Base-by-base conservation (phyloP, 2,113 vertebrate genomes). In the Alethe diademata region DNA sequence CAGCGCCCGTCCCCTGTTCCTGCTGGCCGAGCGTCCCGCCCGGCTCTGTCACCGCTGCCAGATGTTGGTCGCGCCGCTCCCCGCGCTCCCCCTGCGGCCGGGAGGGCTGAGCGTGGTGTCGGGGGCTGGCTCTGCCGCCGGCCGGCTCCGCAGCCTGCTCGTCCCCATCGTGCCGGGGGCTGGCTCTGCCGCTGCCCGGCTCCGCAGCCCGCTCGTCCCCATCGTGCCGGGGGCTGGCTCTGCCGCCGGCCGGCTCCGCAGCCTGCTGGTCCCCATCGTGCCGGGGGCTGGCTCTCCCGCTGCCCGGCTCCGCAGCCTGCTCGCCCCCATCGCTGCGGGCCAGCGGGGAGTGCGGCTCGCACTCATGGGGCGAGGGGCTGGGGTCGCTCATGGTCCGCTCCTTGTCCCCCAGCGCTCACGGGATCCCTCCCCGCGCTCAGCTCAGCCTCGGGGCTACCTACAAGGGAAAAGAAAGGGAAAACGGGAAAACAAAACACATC, bases 311-410 rank as follows among this genome's bases (percentile, higher is more conserved):
- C 38, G 38, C 38, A 38, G 38, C 38, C 38, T 40, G 90, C 72
- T 71, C 40, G 2, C 75, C 91, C 69, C 58, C 53, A 10, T 76
- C 33, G 25, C 72, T 29, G 69, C 47, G 2, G 83, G 72, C 42
- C 85, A 2, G 51, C 14, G 7, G 9, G 88, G 64, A 78, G 19
- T 12, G 93, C 70, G 40, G 90, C 71, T 94, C 90, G 42, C 83
- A 3, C 73, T 42, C 4, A 2, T 57, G 76, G 2, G 56, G 74
- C 6, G 65, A 13, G 42, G 29, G 86, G 62, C 82, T 57, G 78
- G 11, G 60, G 60, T 92, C 61, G 20, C 93, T 97, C 97, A 97
- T 97, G 22, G 65, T 97, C 94, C 16, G 28, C 45, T 75, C 22
- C 1, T 36, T 26, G 40, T 76, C 61, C 66, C 90, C 62, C 90